Evolutionary conservation across 2,113 vertebrate genomes (phyloP).

Genomic region (Phylloscopus trochiloides): DNA sequence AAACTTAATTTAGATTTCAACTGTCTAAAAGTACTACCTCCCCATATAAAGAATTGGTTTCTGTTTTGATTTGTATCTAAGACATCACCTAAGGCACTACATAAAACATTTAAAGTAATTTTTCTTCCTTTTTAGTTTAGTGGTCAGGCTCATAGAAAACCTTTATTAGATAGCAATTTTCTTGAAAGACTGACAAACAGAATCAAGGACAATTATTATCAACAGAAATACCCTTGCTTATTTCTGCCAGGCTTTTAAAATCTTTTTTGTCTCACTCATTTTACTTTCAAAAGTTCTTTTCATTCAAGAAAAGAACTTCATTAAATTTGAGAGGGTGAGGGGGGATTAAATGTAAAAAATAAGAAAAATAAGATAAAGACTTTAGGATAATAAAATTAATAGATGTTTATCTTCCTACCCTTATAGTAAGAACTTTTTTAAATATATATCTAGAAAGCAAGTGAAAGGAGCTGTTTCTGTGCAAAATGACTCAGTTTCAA

Average conservation of each 20-base stretch:
- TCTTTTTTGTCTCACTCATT: not conserved
- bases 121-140: not conserved
- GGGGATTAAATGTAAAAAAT: not conserved
- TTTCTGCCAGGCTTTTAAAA: not conserved
- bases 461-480: not conserved
- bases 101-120: not conserved
- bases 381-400: not conserved
- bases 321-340: not conserved
- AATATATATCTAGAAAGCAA: not conserved
- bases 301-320: not conserved
- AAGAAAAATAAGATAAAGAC: not conserved
- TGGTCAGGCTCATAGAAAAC: not conserved
- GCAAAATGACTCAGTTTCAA: not conserved
- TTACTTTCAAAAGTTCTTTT: slow-evolving; percentile 34
- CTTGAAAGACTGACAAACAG: slow-evolving; percentile 19
- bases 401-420: not conserved
- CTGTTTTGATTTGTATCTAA: not conserved
- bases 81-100: not conserved
- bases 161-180: slow-evolving; percentile 17
- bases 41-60: not conserved
- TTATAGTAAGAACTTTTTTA: not conserved
- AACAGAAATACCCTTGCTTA: slow-evolving; percentile 24
- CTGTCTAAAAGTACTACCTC: not conserved
- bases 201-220: slow-evolving; percentile 31
- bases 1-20: slow-evolving; percentile 5